phyloP scores from a whole-genome alignment of 1,140 invertebrate genomes.

The Drosophila micromelanica region DNA sequence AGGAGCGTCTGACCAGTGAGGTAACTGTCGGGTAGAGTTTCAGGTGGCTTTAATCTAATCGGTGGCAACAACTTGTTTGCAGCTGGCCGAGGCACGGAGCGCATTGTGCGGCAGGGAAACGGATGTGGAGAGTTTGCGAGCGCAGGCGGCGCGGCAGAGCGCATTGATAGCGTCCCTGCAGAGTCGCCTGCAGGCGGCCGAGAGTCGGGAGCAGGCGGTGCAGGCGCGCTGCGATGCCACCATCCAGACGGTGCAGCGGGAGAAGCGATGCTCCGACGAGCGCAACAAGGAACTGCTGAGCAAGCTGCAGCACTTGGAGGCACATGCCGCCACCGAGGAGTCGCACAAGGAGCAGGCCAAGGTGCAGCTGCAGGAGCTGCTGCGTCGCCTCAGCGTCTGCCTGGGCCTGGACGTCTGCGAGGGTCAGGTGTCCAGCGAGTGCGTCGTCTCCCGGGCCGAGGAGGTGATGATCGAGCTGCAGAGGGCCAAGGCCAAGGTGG shows the following conservation, averaged over 20 bases:
- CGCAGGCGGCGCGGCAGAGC: conserved; percentile 92
- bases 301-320: conserved; percentile 89
- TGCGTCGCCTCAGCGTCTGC: conserved; percentile 88
- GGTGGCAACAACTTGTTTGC: background rate
- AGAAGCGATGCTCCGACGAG: conserved; percentile 90
- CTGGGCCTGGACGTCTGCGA: conserved; percentile 89
- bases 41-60: background rate
- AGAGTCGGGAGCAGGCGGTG: conserved; percentile 89
- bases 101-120: conserved; percentile 65
- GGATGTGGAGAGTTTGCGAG: conserved; percentile 86
- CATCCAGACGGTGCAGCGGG: conserved; percentile 89
- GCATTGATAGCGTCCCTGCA: conserved; percentile 91
- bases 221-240: conserved; percentile 89
- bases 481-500: conserved; percentile 85
- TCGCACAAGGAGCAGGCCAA: conserved; percentile 88
- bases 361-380: conserved; percentile 88
- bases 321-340: conserved; percentile 89
- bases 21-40: conserved; percentile 80
- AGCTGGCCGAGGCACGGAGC: conserved; percentile 70
- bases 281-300: conserved; percentile 90
- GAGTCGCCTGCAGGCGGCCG: conserved; percentile 91
- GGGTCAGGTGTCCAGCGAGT: conserved; percentile 86
- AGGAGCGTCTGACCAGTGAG: conserved; percentile 90
- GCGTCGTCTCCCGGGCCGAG: conserved; percentile 88
- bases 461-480: conserved; percentile 89